Percentiles rank a stretch among this genome's conserved stretches.
phyloP scores from a whole-genome alignment of 1,140 invertebrate genomes.

The Dolichoris vasculosae region DNA sequence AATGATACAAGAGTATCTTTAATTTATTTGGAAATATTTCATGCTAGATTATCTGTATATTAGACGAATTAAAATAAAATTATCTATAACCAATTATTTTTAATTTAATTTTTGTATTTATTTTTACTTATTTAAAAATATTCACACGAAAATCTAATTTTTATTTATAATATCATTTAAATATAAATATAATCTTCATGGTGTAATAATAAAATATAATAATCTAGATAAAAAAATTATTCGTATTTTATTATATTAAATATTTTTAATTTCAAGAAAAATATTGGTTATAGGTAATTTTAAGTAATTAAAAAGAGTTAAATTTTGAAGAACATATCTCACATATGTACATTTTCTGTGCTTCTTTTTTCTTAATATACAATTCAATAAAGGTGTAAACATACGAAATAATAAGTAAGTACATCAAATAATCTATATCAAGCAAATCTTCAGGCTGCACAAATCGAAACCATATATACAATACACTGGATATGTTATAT shows the following conservation, averaged over 20 bases:
- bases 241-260: not conserved
- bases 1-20: not conserved
- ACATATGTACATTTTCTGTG: constrained; percentile 6
- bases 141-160: not conserved
- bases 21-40: constrained; percentile 8
- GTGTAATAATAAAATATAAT: not conserved
- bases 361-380: constrained; percentile 19
- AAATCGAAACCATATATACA: constrained; percentile 36
- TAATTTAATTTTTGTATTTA: not conserved
- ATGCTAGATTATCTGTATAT: constrained; percentile 30
- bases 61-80: constrained; percentile 42
- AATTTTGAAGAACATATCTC: constrained; percentile 22
- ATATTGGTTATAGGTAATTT: constrained; percentile 40
- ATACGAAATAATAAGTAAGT: constrained; percentile 34
- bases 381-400: constrained; percentile 28
- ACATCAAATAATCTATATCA: constrained; percentile 1
- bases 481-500: constrained; percentile 49
- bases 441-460: constrained; percentile 21
- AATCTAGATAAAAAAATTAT: not conserved
- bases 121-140: not conserved
- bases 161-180: not conserved
- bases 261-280: constrained; percentile 17
- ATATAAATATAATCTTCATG: not conserved
- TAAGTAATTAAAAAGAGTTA: constrained; percentile 11
- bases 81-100: constrained; percentile 33